phyloP scores from a whole-genome alignment of 2,888 invertebrate species.

The Carpatolechia fugitivella region DNA sequence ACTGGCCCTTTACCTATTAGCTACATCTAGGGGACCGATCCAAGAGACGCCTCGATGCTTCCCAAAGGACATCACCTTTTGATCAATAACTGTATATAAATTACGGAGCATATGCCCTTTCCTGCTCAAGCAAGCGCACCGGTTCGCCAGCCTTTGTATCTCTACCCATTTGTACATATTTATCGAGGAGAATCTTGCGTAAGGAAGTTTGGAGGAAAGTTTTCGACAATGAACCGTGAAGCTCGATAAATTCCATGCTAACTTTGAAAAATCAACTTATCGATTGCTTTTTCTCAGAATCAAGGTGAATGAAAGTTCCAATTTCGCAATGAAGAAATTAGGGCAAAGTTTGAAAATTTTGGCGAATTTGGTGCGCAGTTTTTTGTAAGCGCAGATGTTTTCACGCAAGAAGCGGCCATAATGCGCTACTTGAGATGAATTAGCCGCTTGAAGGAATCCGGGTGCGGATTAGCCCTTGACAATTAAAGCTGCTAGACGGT shows the following conservation, averaged over 20 bases:
- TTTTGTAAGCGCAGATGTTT: conserved; percentile 43
- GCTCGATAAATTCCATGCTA: conserved; percentile 2
- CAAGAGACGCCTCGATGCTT: conserved; percentile 63
- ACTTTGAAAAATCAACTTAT: neutral
- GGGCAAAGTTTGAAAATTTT: neutral
- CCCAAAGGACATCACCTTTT: conserved; percentile 75
- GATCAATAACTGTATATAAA: conserved; percentile 79
- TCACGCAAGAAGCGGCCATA: conserved; percentile 40
- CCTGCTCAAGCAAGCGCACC: conserved; percentile 64
- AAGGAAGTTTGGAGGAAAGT: conserved; percentile 28
- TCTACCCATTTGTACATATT: conserved; percentile 38
- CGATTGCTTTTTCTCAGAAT: conserved; percentile 1
- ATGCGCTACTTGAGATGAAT: conserved; percentile 63
- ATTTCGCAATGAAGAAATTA: conserved; percentile 5
- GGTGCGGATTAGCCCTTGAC: conserved; percentile 55
- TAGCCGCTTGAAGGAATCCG: conserved; percentile 56
- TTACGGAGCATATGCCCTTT: conserved; percentile 76
- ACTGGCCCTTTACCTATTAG: conserved; percentile 55
- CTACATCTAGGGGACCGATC: conserved; percentile 55
- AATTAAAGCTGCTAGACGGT: conserved; percentile 56
- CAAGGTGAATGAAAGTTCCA: conserved; percentile 9
- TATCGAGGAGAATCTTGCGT: conserved; percentile 33
- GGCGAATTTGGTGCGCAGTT: conserved; percentile 14
- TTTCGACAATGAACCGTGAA: conserved; percentile 13
- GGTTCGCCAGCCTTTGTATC: conserved; percentile 61